A percentile compares a stretch with the other conserved stretches of the same genome.
Conservation (phyloP, 2,113 vertebrate species). For the Chloropsis cyanopogon region DNA sequence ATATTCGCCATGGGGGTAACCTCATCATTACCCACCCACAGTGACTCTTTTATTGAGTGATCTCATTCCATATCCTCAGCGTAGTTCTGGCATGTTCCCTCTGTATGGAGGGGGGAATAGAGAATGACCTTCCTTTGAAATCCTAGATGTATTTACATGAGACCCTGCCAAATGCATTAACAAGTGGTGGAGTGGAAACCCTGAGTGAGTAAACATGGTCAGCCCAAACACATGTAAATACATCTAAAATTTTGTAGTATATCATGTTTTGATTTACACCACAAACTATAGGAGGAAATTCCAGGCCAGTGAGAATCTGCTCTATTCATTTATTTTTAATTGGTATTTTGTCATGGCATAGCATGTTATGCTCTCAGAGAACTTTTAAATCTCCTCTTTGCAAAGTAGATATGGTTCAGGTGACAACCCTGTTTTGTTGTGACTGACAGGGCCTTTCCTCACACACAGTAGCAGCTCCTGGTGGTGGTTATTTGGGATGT, state of each 20-base stretch:
- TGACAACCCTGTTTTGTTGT: background rate
- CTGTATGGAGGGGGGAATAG: background rate
- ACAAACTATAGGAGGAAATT: background rate
- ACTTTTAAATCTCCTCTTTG: background rate
- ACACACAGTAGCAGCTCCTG: background rate
- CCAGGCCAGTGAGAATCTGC: background rate
- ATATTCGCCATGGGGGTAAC: background rate
- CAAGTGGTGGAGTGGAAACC: constrained; percentile 50
- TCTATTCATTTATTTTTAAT: background rate
- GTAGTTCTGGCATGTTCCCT: constrained; percentile 23
- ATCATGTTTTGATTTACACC: constrained; percentile 12
- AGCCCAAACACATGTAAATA: constrained; percentile 20
- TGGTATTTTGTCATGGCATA: background rate
- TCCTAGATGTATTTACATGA: constrained; percentile 41
- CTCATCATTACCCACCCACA: constrained; percentile 43
- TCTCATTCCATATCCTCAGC: constrained; percentile 47
- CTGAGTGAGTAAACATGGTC: constrained; percentile 37
- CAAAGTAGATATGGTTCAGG: background rate
- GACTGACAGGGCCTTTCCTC: rapidly evolving
- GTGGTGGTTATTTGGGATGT: background rate
- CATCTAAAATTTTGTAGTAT: background rate
- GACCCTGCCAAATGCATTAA: constrained; percentile 31
- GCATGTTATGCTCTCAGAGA: background rate
- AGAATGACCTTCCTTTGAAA: constrained; percentile 56
- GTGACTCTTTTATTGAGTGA: constrained; percentile 32